phyloP scores from a whole-genome alignment of 2,888 invertebrate genomes.

The Cosmia trapezina region DNA sequence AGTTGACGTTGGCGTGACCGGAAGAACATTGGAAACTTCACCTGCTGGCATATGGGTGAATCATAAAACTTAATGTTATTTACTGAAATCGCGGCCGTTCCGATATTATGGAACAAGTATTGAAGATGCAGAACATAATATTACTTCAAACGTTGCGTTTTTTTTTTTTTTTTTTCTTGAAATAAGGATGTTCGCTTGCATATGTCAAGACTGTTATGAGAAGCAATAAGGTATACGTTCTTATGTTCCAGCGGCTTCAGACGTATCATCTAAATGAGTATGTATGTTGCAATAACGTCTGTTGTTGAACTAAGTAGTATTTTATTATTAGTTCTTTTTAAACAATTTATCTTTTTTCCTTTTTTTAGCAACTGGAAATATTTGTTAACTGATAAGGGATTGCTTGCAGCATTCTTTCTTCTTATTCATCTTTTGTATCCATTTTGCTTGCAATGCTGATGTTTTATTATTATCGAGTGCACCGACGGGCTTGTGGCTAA shows the following conservation, averaged over 20 bases:
- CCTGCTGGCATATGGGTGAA: slow-evolving; percentile 63
- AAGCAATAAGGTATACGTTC: slow-evolving; percentile 5
- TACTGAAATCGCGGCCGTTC: slow-evolving; percentile 59
- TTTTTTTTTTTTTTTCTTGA: slow-evolving; percentile 21
- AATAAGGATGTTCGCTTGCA: slow-evolving; percentile 25
- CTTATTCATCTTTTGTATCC: background rate
- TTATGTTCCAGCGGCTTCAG: slow-evolving; percentile 7
- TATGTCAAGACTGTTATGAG: slow-evolving; percentile 15
- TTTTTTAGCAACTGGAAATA: background rate
- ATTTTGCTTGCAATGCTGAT: background rate
- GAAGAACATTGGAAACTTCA: slow-evolving; percentile 46
- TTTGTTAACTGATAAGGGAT: background rate
- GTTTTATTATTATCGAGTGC: background rate
- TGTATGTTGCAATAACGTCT: slow-evolving; percentile 5
- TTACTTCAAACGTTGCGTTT: slow-evolving; percentile 31
- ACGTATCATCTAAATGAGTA: background rate
- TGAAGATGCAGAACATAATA: slow-evolving; percentile 40
- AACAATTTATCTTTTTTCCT: background rate
- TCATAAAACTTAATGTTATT: slow-evolving; percentile 71
- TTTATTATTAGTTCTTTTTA: background rate
- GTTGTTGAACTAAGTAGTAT: background rate
- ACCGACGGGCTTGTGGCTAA: too few relatives aligned
- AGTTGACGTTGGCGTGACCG: slow-evolving; percentile 47
- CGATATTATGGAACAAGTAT: slow-evolving; percentile 35
- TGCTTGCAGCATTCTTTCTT: background rate